Percentiles rank a stretch among this genome's conserved stretches.
Evolutionary conservation across 1,140 invertebrate species (phyloP).

Genomic region (Subanguina moxae): DNA sequence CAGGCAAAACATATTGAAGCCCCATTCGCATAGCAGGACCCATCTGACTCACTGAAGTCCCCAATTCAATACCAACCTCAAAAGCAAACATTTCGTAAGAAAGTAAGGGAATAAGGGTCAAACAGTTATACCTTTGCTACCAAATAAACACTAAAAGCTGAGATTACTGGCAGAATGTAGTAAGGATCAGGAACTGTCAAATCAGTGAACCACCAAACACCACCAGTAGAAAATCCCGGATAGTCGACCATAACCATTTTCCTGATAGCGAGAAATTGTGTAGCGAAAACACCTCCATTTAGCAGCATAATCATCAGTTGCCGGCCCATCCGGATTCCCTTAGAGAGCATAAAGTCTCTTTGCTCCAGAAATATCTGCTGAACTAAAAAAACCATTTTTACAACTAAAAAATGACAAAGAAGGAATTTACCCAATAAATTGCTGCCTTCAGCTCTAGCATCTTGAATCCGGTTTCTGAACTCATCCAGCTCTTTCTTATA

Average conservation of each 20-base stretch:
- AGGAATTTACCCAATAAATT: conserved; percentile 39
- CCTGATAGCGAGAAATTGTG: conserved; percentile 57
- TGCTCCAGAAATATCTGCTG: conserved; percentile 56
- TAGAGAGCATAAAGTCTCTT: conserved; percentile 45
- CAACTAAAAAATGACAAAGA: not conserved
- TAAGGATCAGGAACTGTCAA: conserved; percentile 83
- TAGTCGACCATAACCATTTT: conserved; percentile 43
- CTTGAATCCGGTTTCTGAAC: conserved; percentile 42
- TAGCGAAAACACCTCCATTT: conserved; percentile 52
- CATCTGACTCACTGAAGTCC: conserved; percentile 37
- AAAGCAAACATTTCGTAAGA: not conserved
- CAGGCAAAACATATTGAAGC: conserved; percentile 65
- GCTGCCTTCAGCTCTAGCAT: conserved; percentile 50
- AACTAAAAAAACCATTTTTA: conserved; percentile 23
- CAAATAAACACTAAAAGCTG: conserved; percentile 72
- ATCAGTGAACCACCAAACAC: conserved; percentile 85
- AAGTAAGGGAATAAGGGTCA: not conserved
- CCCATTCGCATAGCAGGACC: conserved; percentile 39
- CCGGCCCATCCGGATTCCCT: conserved; percentile 45
- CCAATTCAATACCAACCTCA: conserved; percentile 47
- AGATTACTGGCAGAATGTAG: conserved; percentile 79
- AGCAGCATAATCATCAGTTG: conserved; percentile 46
- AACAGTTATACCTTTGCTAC: conserved; percentile 69
- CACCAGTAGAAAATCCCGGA: conserved; percentile 60
- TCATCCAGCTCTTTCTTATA: conserved; percentile 45